phyloP scores from a whole-genome alignment of 2,888 invertebrate genomes.

The Tryphoninae sp. region DNA sequence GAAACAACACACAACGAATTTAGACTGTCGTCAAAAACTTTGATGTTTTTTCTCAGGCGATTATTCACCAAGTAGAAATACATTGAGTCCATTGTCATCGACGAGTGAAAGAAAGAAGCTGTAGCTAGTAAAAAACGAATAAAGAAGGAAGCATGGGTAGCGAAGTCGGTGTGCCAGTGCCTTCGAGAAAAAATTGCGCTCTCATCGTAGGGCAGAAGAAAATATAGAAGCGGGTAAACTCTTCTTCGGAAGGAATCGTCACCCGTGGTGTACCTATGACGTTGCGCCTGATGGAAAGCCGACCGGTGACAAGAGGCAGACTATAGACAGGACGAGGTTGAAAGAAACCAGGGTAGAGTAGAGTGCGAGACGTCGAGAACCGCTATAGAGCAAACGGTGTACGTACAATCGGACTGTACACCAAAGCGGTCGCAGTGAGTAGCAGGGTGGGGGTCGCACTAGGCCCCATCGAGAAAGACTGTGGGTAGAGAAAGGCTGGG shows the following conservation, averaged over 20 bases:
- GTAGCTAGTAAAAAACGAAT: no score
- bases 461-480: not conserved
- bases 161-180: not conserved
- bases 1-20: no score
- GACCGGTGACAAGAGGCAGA: conserved; percentile 43
- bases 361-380: conserved; percentile 38
- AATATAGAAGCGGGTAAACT: conserved; percentile 8
- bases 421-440: conserved; percentile 5
- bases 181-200: not conserved
- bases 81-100: no score
- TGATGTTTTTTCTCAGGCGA: no score
- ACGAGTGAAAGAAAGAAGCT: no score
- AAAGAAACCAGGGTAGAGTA: conserved; percentile 31
- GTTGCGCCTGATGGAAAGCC: conserved; percentile 25
- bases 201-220: not conserved
- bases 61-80: no score
- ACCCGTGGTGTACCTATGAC: conserved; percentile 32
- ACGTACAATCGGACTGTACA: conserved; percentile 9
- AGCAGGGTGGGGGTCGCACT: not conserved
- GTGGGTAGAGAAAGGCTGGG: conserved; percentile 23
- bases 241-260: conserved; percentile 30
- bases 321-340: conserved; percentile 31
- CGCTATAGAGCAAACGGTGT: conserved; percentile 7
- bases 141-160: no score
- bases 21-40: no score